Base-by-base conservation (phyloP, 2,113 vertebrate species). In the Xyliphius kryptos region DNA sequence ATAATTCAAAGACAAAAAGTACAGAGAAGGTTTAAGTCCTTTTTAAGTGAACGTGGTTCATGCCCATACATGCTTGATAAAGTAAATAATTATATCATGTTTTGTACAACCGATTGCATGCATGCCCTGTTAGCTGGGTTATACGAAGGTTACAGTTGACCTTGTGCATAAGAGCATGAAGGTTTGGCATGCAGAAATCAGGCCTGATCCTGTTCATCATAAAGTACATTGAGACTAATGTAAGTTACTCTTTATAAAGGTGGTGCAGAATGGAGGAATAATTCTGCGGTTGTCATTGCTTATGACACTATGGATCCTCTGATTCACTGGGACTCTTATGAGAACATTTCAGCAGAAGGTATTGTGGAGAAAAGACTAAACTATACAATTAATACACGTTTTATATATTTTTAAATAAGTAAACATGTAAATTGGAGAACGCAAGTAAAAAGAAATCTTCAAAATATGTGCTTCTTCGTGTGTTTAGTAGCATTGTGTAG, bases 301-400 rank as follows among this genome's bases (percentile, higher is more conserved):
- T 93, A 90, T 54, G 87, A 89, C 74, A 91, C 85, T 1, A 74
- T 88, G 15, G 92, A 94, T 74, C 90, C 93, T 1, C 60, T 91
- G 37, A 87, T 93, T 22, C 82, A 89, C 66, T 90, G 91, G 85
- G 89, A 96, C 75, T 96, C 92, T 0, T 94, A 90, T 2, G 87
- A 90, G 69, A 85, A 88, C 59, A 51, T 81, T 60, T 74, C 76
- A 40, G 38, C 67, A 14, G 81, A 86, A 88, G 89, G 93, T 95
- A 70, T 14, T 76, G 12, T 9, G 26, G 7, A 26, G 6, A 26
- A 26, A 26, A 26, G 22, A 26, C 22, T 26, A 26, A n/a, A n/a
- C n/a, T n/a, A n/a, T n/a, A n/a, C n/a, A n/a, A n/a, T n/a, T n/a
- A n/a, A n/a, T n/a, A n/a, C n/a, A n/a, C n/a, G n/a, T n/a, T n/a